Evolutionary conservation across 2,797 vertebrate genomes (phyloP), one percentile per base, ranked within the genome.

Genomic region (Sebastes taczanowskii): DNA sequence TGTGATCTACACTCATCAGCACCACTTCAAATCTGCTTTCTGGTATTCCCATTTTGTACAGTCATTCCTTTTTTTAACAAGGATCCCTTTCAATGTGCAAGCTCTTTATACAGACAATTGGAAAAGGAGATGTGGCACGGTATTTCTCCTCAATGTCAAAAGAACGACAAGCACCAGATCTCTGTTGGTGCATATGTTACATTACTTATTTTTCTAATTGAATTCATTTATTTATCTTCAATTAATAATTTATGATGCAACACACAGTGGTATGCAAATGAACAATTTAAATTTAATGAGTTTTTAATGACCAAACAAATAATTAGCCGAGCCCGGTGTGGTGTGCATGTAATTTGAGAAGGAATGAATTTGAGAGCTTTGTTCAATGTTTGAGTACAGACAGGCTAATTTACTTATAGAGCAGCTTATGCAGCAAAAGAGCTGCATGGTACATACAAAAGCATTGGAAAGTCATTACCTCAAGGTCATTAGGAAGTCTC

Each of bases 291-390:
- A 96, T 96, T 96, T 96, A 96, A 96, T 96, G 95, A 95, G 95
- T 95, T 96, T 95, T 96, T 96, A 96, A 96, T 96, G 95, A 96
- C 95, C 95, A 96, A 95, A 96, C 95, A 96, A 96, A 96, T 95
- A 96, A 96, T 96, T 96, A 96, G 95, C 88, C 22, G 85, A 88
- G 94, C 90, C 90, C 89, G 87, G 94, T 95, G 94, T 91, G 94
- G 92, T 93, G 92, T 94, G 95, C 94, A 93, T 95, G 93, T 94
- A 95, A 95, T 96, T 95, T 95, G 92, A 94, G 91, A 81, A 88
- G 92, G 91, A 94, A 95, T 95, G 90, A 93, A 94, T 94, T 91
- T 88, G 85, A 94, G 92, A 92, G 93, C 92, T 95, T 94, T 92
- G 88, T 94, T 92, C 88, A 88, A 79, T 93, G 94, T 95, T 94